Conservation (phyloP, 2,113 vertebrate genomes). For the Leptobrachium leishanense region DNA sequence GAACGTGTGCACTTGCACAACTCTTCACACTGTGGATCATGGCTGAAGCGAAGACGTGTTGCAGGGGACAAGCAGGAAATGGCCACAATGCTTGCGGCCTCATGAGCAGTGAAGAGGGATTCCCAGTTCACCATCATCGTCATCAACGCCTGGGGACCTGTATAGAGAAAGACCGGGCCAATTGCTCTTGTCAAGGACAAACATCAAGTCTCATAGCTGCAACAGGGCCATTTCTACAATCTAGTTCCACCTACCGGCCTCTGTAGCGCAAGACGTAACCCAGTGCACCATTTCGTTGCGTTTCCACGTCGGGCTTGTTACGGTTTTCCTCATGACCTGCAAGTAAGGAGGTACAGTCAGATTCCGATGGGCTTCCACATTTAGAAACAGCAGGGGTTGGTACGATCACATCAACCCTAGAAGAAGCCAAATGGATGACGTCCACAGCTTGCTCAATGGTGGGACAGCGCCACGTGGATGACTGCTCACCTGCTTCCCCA, state of each 20-base stretch:
- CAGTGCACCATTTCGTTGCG: constrained; percentile 67
- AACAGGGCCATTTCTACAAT: too few species aligned
- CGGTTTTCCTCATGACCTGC: constrained; percentile 66
- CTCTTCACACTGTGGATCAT: constrained; percentile 61
- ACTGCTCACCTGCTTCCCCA: constrained; percentile 58
- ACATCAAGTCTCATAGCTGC: not conserved
- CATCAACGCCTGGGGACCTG: constrained; percentile 60
- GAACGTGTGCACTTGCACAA: constrained; percentile 64
- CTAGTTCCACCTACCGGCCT: constrained; percentile 59
- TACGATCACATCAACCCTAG: too few species aligned
- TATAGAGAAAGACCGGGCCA: constrained; percentile 1
- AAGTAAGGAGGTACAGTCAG: too few species aligned
- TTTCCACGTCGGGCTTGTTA: constrained; percentile 64
- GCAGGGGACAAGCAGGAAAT: constrained; percentile 60
- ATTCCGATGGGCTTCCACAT: too few species aligned
- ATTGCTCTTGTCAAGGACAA: not conserved
- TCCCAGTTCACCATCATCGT: constrained; percentile 69
- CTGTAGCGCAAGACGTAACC: constrained; percentile 65
- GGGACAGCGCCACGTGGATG: too few species aligned
- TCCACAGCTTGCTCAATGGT: too few species aligned
- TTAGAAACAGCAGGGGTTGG: too few species aligned
- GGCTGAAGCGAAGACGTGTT: constrained; percentile 61
- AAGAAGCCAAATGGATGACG: too few species aligned
- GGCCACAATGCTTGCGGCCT: constrained; percentile 65
- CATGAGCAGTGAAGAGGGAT: constrained; percentile 63